These are phyloP conservation scores for Dinoponera quadriceps DNA, from an alignment of 1,140 invertebrate species.

Conservation along the genomic window DNA sequence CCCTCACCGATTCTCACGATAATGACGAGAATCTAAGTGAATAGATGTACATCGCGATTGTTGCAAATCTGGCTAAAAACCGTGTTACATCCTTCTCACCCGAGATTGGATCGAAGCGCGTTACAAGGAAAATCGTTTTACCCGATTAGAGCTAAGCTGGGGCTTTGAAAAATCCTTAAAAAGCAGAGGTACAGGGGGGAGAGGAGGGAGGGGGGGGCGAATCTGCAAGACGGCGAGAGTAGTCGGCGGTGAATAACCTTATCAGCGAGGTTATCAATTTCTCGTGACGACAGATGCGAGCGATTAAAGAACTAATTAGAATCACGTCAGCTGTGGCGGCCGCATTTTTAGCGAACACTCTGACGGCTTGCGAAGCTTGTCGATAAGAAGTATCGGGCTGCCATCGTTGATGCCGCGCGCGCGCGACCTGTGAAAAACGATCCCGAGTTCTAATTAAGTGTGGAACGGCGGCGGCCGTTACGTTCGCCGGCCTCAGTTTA, in stretches of 20 bases:
- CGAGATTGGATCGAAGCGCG: no score
- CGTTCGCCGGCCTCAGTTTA: conserved; percentile 19
- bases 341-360: conserved; percentile 43
- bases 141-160: no score
- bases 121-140: no score
- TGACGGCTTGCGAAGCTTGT: conserved; percentile 4
- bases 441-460: conserved; percentile 59
- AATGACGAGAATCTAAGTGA: no score
- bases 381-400: conserved; percentile 55
- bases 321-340: conserved; percentile 32
- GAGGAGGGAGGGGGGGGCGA: neutral
- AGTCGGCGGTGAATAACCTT: neutral
- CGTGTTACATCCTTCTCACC: no score
- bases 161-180: no score
- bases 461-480: neutral
- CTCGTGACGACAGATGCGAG: conserved; percentile 43
- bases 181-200: no score
- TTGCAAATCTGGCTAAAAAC: no score
- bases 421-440: conserved; percentile 41
- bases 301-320: conserved; percentile 59
- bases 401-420: conserved; percentile 16
- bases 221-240: neutral
- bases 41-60: no score
- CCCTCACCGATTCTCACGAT: no score
- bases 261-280: conserved; percentile 32